Conservation (phyloP, 30 jellyfish, hydroid and myxozoan species). For the Rhopilema esculentum region DNA sequence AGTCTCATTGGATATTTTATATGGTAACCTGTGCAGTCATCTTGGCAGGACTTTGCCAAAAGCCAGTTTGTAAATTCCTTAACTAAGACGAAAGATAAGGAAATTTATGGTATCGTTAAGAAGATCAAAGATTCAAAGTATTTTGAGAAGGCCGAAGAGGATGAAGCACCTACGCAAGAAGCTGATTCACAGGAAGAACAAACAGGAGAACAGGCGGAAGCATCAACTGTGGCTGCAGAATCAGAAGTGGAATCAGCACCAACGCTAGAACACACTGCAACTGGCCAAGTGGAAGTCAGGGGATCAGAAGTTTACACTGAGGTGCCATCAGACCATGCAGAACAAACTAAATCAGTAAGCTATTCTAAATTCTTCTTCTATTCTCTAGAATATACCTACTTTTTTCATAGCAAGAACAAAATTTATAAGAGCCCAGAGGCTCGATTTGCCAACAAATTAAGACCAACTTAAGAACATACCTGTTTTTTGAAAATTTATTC, state of each 20-base stretch:
- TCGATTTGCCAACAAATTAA: too few species aligned
- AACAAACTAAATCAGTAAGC: neutral
- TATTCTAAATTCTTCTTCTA: too few species aligned
- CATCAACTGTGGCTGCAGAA: constrained; percentile 23
- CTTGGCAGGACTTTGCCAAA: too few species aligned
- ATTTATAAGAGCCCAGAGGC: too few species aligned
- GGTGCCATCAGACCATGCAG: constrained; percentile 60
- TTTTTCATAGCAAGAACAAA: too few species aligned
- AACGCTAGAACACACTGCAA: constrained; percentile 7
- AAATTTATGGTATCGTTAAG: constrained; percentile 50
- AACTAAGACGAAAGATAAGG: constrained; percentile 46
- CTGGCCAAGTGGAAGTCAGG: constrained; percentile 39
- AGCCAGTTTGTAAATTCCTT: constrained; percentile 5
- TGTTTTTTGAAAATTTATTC: too few species aligned
- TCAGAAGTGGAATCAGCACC: constrained; percentile 39
- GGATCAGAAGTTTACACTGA: constrained; percentile 59
- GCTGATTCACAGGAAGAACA: constrained; percentile 19
- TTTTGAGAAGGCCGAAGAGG: constrained; percentile 73
- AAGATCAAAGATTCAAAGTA: constrained; percentile 71
- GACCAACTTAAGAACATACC: too few species aligned
- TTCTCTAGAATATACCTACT: too few species aligned
- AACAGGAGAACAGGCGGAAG: constrained; percentile 35
- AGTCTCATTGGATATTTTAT: too few species aligned
- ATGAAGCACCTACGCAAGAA: constrained; percentile 15
- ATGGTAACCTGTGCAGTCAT: too few species aligned